Base-by-base conservation (phyloP, 2,888 invertebrate species). In the Lithosia quadra region DNA sequence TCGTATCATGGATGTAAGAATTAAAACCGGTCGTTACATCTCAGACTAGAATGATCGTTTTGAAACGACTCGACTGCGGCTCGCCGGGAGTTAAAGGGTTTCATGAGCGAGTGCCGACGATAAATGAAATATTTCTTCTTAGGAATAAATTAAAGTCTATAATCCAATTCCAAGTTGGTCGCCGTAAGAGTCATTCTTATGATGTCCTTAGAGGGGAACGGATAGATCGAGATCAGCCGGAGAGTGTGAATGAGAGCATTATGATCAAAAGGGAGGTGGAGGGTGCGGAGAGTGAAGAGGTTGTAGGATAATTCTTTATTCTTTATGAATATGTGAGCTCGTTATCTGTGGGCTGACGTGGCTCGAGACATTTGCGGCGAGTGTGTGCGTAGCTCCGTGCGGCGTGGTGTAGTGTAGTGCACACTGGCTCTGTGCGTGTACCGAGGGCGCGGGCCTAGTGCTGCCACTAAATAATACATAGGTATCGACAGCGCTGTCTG, bases 311-410 rank as follows among this genome's bases (percentile, higher is more conserved):
- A 94, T 94, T 94, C 92, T 94, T 95, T 95, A 94, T 94, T 92
- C 92, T 95, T 93, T 95, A 95, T 95, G 95, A 95, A 95, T 94
- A 95, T 95, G 94, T 93, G 92, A 93, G 92, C 91, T 94, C 92
- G 94, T 93, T 94, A 94, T 93, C 92, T 92, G 82, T 79, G 88
- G 84, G 86, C 85, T 92, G 93, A 92, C 89, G 92, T 87, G 87
- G 90, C 87, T 84, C 84, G 88, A 89, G 87, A 87, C 85, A 86
- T 86, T 87, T 77, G 84, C 84, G 89, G 85, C 79, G 81, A 76
- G 79, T 79, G 87, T 81, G 87, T 84, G 90, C 85, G 90, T 89
- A 85, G 88, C 22, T 15, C 49, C 55, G 66, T 53, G 60, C 39
- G 49, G 90, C 86, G 90, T 88, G 85, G 88, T 62, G 43, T 49